Base-by-base conservation (phyloP, 2,888 invertebrate genomes). In the Agrotis ipsilon region DNA sequence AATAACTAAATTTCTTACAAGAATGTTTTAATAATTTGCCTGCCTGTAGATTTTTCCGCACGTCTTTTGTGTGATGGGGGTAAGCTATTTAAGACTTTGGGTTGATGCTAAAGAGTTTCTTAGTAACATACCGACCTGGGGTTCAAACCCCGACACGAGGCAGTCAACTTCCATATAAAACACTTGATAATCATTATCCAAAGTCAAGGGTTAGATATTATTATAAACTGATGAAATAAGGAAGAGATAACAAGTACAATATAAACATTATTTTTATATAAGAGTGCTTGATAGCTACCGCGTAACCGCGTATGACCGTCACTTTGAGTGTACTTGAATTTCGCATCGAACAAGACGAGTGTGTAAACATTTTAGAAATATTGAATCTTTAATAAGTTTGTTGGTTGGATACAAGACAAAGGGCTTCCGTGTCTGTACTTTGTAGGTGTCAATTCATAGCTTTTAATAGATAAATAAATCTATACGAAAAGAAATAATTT, bases 151-250 rank as follows among this genome's bases (percentile, higher is more conserved):
- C 32, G 16, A 39, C 46, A 45, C 45, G 32, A 57, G 45, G 13
- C 49, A 57, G 19, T 4, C 27, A 61, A 27, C 1, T 51, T 55
- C 11, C 19, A 48, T 63, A 43, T 43, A 57, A 60, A 49, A 78
- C 65, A 63, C 59, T 75, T 19, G 27, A 19, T 69, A 58, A 57
- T 68, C 54, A 74, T 60, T 65, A 74, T 68, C 39, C 58, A 58
- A 70, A 61, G 83, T 80, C 83, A 85, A 55, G 76, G 86, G 83
- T 86, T 78, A 85, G 72, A 62, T 78, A 73, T 75, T 54, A 65
- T 58, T 72, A 19, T 72, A 62, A 71, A 71, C 84, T 85, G 72
- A 82, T 76, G 81, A 85, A 85, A 85, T 68, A 73, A 85, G 84
- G 84, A 85, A 85, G 73, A 60, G 84, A 84, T 84, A 84, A 85